Evolutionary conservation across 2,113 vertebrate species (phyloP), one percentile per base, ranked within the genome.

Genomic region (Mustela nigripes): DNA sequence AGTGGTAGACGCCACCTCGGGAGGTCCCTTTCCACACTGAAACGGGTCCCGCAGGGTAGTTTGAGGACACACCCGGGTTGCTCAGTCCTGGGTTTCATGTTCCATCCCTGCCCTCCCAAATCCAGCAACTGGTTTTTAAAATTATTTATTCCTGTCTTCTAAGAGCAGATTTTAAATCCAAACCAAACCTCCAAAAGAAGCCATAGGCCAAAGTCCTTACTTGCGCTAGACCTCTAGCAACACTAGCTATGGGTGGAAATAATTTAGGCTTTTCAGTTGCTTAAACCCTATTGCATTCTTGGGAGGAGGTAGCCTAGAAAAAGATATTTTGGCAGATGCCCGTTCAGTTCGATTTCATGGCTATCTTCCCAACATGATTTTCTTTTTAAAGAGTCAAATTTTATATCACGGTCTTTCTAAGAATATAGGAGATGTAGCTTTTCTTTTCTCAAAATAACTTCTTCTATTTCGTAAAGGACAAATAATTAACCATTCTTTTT

Each of bases 401-500:
- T 92, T 69, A 83, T 24, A 16, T 73, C 42, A 48, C 63, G 45
- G 8, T 82, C 26, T 88, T 62, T 28, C 10, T 48, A 86, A 39
- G 12, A 48, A 84, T 74, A 92, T 22, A 84, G 21, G 31, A 62
- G 60, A 24, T 36, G 1, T 19, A 56, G 1, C 24, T 91, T 6
- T 56, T 92, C 24, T 79, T 96, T 95, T 91, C 60, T 96, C 82
- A 85, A 91, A 91, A 82, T 24, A 78, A 31, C 2, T 89, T 94
- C 62, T 94, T 91, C 62, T 89, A 48, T 58, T 89, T 86, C 50
- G 81, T 62, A 76, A 63, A 86, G 11, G 78, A 83, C 5, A 80
- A 33, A 91, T 48, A 4, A 15, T 91, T 96, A 88, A 88, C 18
- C 31, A 86, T 95, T 93, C 21, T 83, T 90, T 83, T 45, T 63